Base-by-base conservation (phyloP, 2,888 invertebrate species). In the Lasioglossum figueresi region DNA sequence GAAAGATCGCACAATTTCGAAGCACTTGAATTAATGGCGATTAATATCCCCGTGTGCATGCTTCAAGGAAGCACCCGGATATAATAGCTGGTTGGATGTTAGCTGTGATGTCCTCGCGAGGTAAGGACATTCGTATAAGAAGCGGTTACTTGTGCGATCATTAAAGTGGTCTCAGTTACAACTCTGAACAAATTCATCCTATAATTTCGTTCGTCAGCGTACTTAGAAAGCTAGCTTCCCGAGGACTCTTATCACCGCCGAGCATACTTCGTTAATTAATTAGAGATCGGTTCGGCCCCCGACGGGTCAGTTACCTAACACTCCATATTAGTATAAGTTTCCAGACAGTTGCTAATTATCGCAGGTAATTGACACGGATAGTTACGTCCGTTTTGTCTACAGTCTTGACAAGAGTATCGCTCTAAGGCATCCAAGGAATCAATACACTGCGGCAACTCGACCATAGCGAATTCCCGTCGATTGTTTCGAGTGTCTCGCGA, bases 401-500 rank as follows among this genome's bases (percentile, higher is more conserved):
- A 27, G 59, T 14, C 27, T 59, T 31, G 16, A 59, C 14, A 5
- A 27, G 59, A 59, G 59, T 14, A 31, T 27, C 27, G 27, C 27
- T 59, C 27, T 0, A 27, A 59, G 59, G 27, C 16, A 16, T n/a
- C 27, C 5, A 27, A 59, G 59, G 59, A 59, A 71, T 71, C 71
- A 16, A 71, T 71, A 52, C n/a, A 8, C 40, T 0, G 14, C 31
- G 43, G 48, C 56, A 81, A 81, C 45, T 77, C 84, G 82, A 76
- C 66, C 82, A 52, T 84, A 66, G 71, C 82, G 75, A 82, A 82
- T 74, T 77, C 81, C 40, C 8, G n/a, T 23, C 76, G 59, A 81
- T 83, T 81, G 68, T 83, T 76, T 56, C 23, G 52, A 63, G 71
- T n/a, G 68, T 76, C 68, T 56, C 56, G 34, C 52, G 52, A 52